A percentile compares a stretch with the other conserved stretches of the same genome.
phyloP scores from a whole-genome alignment of 2,797 vertebrate species.

The Falco columbarius region DNA sequence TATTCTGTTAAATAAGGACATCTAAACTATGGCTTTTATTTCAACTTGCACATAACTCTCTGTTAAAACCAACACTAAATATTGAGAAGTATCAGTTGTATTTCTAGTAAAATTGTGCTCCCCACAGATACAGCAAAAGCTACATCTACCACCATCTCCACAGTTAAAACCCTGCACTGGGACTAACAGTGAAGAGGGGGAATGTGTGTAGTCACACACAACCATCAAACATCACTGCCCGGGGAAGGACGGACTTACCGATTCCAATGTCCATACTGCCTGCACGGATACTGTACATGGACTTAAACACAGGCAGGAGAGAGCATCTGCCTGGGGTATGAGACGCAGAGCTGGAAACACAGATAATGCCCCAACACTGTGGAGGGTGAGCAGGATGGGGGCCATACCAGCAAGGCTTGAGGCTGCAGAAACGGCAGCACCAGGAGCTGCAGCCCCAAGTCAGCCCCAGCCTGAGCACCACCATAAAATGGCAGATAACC shows the following conservation, averaged over 20 bases:
- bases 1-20: neutral
- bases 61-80: neutral
- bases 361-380: fast-evolving
- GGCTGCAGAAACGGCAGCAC: neutral
- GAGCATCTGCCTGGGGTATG: neutral
- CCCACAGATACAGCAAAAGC: neutral
- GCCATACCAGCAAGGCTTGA: neutral
- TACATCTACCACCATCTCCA: neutral
- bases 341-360: neutral
- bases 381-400: neutral
- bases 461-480: neutral
- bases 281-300: neutral
- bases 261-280: fast-evolving
- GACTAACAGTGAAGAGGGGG: neutral
- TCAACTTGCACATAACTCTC: neutral
- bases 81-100: neutral
- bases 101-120: neutral
- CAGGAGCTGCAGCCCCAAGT: neutral
- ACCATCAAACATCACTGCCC: neutral
- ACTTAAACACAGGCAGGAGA: neutral
- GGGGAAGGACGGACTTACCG: neutral
- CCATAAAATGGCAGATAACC: neutral
- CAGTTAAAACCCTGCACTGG: slow-evolving; percentile 28
- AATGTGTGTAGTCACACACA: neutral
- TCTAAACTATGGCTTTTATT: neutral